phyloP scores from a whole-genome alignment of 2,888 invertebrate genomes.

The Epinotia bilunana region DNA sequence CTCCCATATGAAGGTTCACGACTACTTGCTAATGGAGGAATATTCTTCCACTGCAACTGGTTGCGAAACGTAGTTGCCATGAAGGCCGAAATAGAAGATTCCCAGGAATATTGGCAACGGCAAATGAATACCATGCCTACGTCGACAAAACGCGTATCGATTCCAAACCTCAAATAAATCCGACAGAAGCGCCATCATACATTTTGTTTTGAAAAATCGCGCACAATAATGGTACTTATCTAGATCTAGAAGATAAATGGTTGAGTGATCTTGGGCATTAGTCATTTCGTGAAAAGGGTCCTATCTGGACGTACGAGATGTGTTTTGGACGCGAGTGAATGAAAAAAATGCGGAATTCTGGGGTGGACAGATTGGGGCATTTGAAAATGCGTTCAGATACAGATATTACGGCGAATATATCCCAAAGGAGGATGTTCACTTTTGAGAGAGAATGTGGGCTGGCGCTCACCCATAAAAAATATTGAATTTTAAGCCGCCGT shows the following conservation, averaged over 20 bases:
- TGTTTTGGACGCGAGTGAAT: constrained; percentile 32
- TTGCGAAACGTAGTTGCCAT: no score
- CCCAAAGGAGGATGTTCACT: no score
- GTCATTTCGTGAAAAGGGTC: constrained; percentile 44
- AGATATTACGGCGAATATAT: no score
- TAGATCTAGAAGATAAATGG: constrained; percentile 48
- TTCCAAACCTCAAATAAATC: constrained; percentile 56
- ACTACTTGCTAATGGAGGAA: no score
- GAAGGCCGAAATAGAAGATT: no score
- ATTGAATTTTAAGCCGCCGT: no score
- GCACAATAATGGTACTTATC: constrained; percentile 44
- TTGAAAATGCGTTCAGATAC: neutral
- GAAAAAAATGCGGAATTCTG: constrained; percentile 11
- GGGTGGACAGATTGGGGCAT: neutral
- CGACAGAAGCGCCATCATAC: constrained; percentile 38
- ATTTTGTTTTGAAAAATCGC: constrained; percentile 46
- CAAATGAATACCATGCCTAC: constrained; percentile 3
- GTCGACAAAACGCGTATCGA: constrained; percentile 33
- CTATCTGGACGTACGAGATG: constrained; percentile 37
- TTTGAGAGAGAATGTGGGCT: no score
- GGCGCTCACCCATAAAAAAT: no score
- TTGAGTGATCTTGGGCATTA: constrained; percentile 44
- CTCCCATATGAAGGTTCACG: no score
- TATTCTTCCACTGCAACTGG: no score
- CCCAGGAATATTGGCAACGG: no score